Evolutionary conservation across 2,797 vertebrate species (phyloP).

Genomic region (Phrynocephalus guinanensis): DNA sequence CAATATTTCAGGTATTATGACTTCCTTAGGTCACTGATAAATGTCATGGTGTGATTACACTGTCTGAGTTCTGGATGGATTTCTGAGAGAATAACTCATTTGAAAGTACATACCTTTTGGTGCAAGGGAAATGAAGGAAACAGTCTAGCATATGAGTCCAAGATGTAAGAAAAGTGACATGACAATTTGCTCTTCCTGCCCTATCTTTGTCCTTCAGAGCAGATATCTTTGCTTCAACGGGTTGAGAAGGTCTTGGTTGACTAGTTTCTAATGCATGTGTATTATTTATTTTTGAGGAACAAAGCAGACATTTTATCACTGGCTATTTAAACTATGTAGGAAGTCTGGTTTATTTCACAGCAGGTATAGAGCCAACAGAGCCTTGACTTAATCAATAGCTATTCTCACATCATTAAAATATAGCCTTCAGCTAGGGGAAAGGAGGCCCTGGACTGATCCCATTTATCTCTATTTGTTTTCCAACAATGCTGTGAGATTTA

Average conservation of each 20-base stretch:
- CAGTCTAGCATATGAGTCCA: not conserved
- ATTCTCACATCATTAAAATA: not conserved
- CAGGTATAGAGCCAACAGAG: not conserved
- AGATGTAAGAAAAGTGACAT: not conserved
- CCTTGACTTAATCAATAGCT: not conserved
- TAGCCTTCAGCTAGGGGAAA: not conserved
- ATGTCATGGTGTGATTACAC: not conserved
- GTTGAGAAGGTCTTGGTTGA: not conserved
- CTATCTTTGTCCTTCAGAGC: not conserved
- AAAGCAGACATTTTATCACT: not conserved
- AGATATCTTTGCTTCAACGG: not conserved
- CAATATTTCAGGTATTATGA: too few relatives aligned
- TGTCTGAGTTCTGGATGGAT: not conserved
- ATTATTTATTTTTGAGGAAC: not conserved
- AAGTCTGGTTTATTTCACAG: constrained; percentile 12
- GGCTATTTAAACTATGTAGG: not conserved
- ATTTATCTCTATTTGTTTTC: constrained; percentile 2
- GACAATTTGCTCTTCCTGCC: not conserved
- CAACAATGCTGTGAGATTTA: not conserved
- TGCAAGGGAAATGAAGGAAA: not conserved
- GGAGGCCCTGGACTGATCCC: not conserved
- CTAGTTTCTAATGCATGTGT: not conserved
- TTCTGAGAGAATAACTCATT: not conserved
- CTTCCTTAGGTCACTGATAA: not conserved
- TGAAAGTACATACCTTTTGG: not conserved